Base-by-base conservation (phyloP, 2,888 invertebrate genomes). In the Aquatica leii region DNA sequence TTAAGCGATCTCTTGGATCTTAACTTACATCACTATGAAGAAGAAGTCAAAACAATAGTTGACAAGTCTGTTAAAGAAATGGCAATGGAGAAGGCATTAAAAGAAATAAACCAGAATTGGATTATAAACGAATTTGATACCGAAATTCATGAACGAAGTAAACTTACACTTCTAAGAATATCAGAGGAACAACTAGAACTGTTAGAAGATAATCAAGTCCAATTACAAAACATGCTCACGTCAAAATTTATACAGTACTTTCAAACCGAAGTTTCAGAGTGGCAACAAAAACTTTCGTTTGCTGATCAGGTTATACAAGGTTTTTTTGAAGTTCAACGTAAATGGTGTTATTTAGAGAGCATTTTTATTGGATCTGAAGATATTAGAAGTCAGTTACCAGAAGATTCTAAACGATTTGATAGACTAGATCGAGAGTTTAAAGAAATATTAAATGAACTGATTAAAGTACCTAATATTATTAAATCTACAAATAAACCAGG, bases 301-400 rank as follows among this genome's bases (percentile, higher is more conserved):
- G 95, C 96, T 0, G 97, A 97, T 78, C 92, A 93, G 70, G 93
- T 92, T 0, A 91, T 93, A 40, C 84, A 86, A 17, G 82, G 90
- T 0, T 93, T 92, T 91, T 90, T 94, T 76, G 95, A 96, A 76
- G 74, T 75, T 2, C 97, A 97, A 81, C 85, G 96, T 46, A 94
- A 95, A 66, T 98, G 97, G 97, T 90, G 91, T 77, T 94, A 97
- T 78, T 84, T 97, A 67, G 97, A 97, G 79, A 95, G 95, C 72
- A 97, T 98, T 71, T 98, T 97, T 77, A 93, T 97, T 51, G 97
- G 95, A 0, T 97, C 97, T 0, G 97, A 97, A 78, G 97, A 98
- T 80, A 97, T 98, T 73, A 85, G 97, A 56, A 86, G 88, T 43
- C 97, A 97, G 79, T 82, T 97, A 56, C 97, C 97, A 0, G 93